Conservation (phyloP, 2,797 vertebrate genomes). For the Tapirus indicus region DNA sequence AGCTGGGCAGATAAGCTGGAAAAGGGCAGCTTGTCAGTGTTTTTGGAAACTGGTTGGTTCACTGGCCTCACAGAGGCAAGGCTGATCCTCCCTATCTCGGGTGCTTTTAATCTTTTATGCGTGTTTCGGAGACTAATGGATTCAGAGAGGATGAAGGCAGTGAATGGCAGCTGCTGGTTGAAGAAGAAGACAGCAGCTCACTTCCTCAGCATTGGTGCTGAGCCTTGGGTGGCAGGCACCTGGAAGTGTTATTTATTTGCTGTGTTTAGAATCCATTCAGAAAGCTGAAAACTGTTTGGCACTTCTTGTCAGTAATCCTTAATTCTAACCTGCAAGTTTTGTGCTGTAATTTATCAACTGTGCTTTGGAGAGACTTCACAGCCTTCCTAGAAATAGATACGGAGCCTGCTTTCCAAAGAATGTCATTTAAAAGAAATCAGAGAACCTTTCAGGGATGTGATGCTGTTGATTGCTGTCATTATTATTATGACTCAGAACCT, state of each 20-base stretch:
- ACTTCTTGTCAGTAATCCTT: constrained; percentile 31
- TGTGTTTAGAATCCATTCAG: constrained; percentile 14
- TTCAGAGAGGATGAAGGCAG: not conserved
- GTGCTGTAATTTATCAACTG: constrained; percentile 51
- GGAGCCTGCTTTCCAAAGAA: not conserved
- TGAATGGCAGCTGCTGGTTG: not conserved
- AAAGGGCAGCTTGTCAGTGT: not conserved
- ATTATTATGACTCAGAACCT: not conserved
- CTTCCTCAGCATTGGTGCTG: not conserved
- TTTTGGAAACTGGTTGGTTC: not conserved
- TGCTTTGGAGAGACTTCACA: not conserved
- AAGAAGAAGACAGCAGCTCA: not conserved
- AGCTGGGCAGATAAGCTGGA: not conserved
- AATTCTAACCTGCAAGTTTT: constrained; percentile 48
- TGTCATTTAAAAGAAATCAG: constrained; percentile 55
- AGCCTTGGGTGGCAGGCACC: not conserved
- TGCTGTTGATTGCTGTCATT: constrained; percentile 38
- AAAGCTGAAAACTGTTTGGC: constrained; percentile 20
- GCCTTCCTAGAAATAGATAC: constrained; percentile 17
- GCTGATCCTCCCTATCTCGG: not conserved
- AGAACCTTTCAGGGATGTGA: not conserved
- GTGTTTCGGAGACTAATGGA: not conserved
- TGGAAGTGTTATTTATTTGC: not conserved
- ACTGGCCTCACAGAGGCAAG: not conserved
- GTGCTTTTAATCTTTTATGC: not conserved